Evolutionary conservation across 2,113 vertebrate species (phyloP), one percentile per base, ranked within the genome.

Genomic region (Elephas maximus): DNA sequence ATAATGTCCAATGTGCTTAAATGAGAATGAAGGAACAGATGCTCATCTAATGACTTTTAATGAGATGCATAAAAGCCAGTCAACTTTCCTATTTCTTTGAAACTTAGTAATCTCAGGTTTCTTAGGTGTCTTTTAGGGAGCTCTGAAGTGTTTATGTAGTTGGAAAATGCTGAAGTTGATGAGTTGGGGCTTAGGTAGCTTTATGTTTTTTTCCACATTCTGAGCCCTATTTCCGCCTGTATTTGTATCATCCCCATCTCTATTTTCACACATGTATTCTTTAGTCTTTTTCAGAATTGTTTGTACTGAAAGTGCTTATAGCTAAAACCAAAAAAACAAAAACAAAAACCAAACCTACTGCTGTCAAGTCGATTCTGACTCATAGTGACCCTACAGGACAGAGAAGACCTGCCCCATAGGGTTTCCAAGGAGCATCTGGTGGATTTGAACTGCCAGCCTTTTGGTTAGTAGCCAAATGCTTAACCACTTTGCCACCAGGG

Each of bases 1-100:
- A 41, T 90, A 74, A 96, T 95, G 96, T 90, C 79, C 82, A n/a
- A 0, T 65, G 33, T 90, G 41, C 67, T 90, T 92, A 85, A 90
- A 92, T 85, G 44, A 88, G 51, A 97, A 85, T 84, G 71, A 83
- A 93, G 63, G 57, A 96, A 95, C 85, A 91, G 48, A 44, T 96
- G 92, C 60, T 92, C 21, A 81, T 85, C 78, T 94, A 97, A 92
- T 95, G 14, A 33, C 62, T 97, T 96, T 97, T 93, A 92, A 95
- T 95, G 71, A 94, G 65, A 88, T 79, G 41, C 65, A 57, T 90
- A 86, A 90, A 96, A 93, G 94, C 95, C 23, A 33, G 30, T 51
- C 67, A 5, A 0, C 45, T 96, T 91, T 95, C 48, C 81, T 79
- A 41, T 87, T 94, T 92, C 82, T 53, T 85, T 94, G 41, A 81